Percentiles rank a stretch among this genome's conserved stretches.
phyloP scores from a whole-genome alignment of 2,888 invertebrate genomes.

The Dorcus parallelipipedus region DNA sequence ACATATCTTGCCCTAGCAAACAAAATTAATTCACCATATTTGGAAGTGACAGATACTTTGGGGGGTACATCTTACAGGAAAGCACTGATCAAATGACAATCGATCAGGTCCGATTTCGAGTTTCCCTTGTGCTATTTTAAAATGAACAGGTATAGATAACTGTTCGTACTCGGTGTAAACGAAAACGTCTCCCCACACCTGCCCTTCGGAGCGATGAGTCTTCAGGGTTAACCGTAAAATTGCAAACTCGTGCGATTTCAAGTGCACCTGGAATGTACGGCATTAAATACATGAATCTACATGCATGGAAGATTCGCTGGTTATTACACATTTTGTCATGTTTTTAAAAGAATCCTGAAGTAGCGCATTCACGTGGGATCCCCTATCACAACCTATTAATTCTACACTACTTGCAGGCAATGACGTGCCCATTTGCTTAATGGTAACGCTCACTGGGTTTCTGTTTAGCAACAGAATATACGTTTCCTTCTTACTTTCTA shows the following conservation, averaged over 20 bases:
- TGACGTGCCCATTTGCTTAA: slow-evolving; percentile 60
- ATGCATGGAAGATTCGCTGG: background rate
- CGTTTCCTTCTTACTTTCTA: slow-evolving; percentile 64
- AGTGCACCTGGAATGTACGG: slow-evolving; percentile 48
- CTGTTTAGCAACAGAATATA: slow-evolving; percentile 69
- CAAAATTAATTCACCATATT: background rate
- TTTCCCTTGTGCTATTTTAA: slow-evolving; percentile 72
- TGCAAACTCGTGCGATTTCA: slow-evolving; percentile 61
- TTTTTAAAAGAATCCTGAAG: slow-evolving; percentile 45
- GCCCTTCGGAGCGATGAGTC: slow-evolving; percentile 65
- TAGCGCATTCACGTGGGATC: slow-evolving; percentile 42
- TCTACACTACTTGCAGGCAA: slow-evolving; percentile 58
- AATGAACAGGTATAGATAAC: slow-evolving; percentile 68
- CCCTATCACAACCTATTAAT: slow-evolving; percentile 60
- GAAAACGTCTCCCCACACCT: slow-evolving; percentile 65
- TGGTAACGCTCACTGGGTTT: slow-evolving; percentile 69
- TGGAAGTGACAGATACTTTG: background rate
- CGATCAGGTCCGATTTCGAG: slow-evolving; percentile 65
- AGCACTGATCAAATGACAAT: slow-evolving; percentile 72
- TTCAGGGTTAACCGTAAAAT: slow-evolving; percentile 69
- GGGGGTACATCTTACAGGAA: slow-evolving; percentile 62
- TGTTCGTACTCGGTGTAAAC: slow-evolving; percentile 70
- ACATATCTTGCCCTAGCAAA: slow-evolving; percentile 70
- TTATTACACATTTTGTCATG: slow-evolving; percentile 43
- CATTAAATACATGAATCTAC: background rate